Percentiles rank a stretch among this genome's conserved stretches.
These are phyloP conservation scores for Myrmecophaga tridactyla DNA, from an alignment of 2,113 vertebrate species.

Conservation along the genomic window DNA sequence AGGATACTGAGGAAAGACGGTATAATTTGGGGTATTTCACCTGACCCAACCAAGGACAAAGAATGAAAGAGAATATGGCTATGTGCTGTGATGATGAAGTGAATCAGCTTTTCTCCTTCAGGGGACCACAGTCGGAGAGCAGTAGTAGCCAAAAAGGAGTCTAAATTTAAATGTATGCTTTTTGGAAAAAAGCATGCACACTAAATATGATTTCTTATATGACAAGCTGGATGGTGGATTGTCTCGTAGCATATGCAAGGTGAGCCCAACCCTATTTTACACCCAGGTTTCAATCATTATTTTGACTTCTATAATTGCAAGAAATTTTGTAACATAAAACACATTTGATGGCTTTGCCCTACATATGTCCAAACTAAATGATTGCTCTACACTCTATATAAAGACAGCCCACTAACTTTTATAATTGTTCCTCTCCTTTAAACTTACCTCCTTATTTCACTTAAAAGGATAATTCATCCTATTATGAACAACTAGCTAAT, in stretches of 20 bases:
- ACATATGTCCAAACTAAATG: not conserved
- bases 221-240: not conserved
- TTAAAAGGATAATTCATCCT: not conserved
- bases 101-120: not conserved
- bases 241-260: not conserved
- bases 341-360: not conserved
- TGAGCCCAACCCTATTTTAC: not conserved
- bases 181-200: not conserved
- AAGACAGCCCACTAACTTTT: not conserved
- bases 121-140: not conserved
- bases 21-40: not conserved
- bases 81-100: not conserved
- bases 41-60: not conserved
- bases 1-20: not conserved
- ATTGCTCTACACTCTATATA: not conserved
- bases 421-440: not conserved
- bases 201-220: not conserved
- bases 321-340: not conserved
- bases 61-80: not conserved
- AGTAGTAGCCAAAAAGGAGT: not conserved
- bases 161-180: not conserved
- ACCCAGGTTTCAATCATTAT: not conserved
- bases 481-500: not conserved
- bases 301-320: not conserved
- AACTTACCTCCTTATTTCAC: not conserved